A percentile compares a stretch with the other conserved stretches of the same genome.
These are phyloP conservation scores for Recurvirostra avosetta DNA, from an alignment of 2,113 vertebrate species.

Conservation along the genomic window DNA sequence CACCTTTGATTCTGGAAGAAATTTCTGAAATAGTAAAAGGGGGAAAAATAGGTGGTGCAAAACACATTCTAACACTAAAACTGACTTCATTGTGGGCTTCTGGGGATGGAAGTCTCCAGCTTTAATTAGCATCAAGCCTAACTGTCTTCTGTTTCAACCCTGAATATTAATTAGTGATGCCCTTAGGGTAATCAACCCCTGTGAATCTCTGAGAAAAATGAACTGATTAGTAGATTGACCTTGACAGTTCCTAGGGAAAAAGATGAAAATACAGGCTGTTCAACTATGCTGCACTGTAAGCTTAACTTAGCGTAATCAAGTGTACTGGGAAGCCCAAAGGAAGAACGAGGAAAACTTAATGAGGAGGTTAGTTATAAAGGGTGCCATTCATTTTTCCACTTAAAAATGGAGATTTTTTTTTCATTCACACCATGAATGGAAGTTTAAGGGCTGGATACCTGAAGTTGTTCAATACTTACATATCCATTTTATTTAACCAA, in stretches of 20 bases:
- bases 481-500: neutral
- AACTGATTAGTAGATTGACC: slow-evolving; percentile 63
- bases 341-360: neutral
- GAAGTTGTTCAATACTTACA: neutral
- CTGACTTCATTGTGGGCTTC: neutral
- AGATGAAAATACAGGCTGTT: slow-evolving; percentile 30
- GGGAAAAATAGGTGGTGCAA: neutral
- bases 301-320: neutral
- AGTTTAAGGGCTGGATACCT: neutral
- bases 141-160: slow-evolving; percentile 33
- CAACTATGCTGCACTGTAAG: neutral
- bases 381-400: neutral
- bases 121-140: slow-evolving; percentile 52
- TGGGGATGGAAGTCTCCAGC: slow-evolving; percentile 1
- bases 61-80: neutral
- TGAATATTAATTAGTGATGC: slow-evolving; percentile 60
- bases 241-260: slow-evolving; percentile 29
- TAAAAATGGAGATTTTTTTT: neutral
- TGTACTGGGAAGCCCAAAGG: neutral
- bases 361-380: neutral
- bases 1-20: neutral
- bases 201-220: slow-evolving; percentile 46
- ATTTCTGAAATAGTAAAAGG: neutral
- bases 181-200: slow-evolving; percentile 49
- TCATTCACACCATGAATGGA: neutral